These are phyloP conservation scores for Adelognathus sp. DNA, from an alignment of 2,888 invertebrate species.

Conservation along the genomic window DNA sequence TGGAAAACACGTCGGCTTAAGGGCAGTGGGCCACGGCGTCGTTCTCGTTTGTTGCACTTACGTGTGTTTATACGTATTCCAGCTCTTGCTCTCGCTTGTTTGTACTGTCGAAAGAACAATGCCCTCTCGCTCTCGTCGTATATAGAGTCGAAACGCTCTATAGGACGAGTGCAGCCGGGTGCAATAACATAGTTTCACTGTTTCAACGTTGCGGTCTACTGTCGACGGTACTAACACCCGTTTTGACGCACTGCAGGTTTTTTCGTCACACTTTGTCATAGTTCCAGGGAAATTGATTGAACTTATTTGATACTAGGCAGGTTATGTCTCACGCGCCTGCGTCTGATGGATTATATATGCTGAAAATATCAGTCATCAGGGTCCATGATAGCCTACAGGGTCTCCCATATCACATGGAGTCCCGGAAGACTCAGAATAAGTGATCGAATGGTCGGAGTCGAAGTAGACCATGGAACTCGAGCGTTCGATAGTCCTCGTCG, in stretches of 20 bases:
- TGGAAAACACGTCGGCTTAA: slow-evolving; percentile 58
- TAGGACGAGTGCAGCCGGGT: slow-evolving; percentile 12
- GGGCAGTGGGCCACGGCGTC: slow-evolving; percentile 68
- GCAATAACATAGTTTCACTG: slow-evolving; percentile 32
- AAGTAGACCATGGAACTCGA: too few relatives aligned
- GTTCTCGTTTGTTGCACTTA: slow-evolving; percentile 12
- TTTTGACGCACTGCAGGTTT: slow-evolving; percentile 39
- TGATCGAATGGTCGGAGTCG: too few relatives aligned
- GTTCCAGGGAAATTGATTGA: neutral
- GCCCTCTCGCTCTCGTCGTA: slow-evolving; percentile 27
- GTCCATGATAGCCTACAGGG: too few relatives aligned
- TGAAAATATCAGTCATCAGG: too few relatives aligned
- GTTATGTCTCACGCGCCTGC: too few relatives aligned
- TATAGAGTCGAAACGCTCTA: neutral
- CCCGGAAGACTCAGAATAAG: too few relatives aligned
- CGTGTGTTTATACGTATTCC: slow-evolving; percentile 31
- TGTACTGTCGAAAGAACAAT: too few relatives aligned
- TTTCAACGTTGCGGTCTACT: neutral
- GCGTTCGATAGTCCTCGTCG: too few relatives aligned
- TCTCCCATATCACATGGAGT: too few relatives aligned
- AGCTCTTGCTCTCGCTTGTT: slow-evolving; percentile 42
- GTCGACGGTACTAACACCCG: neutral
- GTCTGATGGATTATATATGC: too few relatives aligned
- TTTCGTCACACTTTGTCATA: slow-evolving; percentile 12
- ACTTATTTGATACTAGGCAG: neutral